Conservation (phyloP, 2,888 invertebrate genomes). For the Papilio gigon region DNA sequence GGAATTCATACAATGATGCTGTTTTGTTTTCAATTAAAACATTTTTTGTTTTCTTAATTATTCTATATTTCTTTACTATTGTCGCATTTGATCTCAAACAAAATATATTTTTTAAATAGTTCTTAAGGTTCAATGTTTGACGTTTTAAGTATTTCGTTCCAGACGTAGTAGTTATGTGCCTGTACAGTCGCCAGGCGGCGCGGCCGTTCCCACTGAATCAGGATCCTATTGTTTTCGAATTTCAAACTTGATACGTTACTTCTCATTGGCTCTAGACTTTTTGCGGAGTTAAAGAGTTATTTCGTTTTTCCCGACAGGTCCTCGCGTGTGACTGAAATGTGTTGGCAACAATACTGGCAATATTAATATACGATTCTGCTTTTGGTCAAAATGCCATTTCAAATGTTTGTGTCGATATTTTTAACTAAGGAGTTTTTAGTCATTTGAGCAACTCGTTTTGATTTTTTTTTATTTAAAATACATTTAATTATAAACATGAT, state of each 20-base stretch:
- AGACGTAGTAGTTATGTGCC: slow-evolving; percentile 33
- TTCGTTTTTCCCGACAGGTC: slow-evolving; percentile 28
- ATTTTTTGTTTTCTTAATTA: neutral
- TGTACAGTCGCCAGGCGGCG: slow-evolving; percentile 26
- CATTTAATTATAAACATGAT: too few species aligned
- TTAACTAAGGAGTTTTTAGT: neutral
- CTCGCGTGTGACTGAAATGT: slow-evolving; percentile 36
- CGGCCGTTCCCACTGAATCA: slow-evolving; percentile 40
- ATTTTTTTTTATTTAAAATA: neutral
- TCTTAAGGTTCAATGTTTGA: slow-evolving; percentile 22
- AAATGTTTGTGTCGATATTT: slow-evolving; percentile 14
- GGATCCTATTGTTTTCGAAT: slow-evolving; percentile 39
- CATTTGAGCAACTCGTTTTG: neutral
- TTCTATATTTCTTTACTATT: neutral
- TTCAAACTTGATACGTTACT: slow-evolving; percentile 39
- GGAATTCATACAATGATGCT: too few species aligned
- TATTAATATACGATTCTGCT: slow-evolving; percentile 29
- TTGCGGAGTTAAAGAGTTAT: slow-evolving; percentile 17
- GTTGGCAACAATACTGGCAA: slow-evolving; percentile 18
- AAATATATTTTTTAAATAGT: neutral
- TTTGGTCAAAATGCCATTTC: slow-evolving; percentile 29
- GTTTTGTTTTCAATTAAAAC: too few species aligned
- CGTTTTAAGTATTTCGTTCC: neutral
- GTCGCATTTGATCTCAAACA: neutral
- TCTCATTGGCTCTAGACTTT: slow-evolving; percentile 39